Conservation (phyloP, 2,113 vertebrate genomes). For the Callaeas wilsoni region DNA sequence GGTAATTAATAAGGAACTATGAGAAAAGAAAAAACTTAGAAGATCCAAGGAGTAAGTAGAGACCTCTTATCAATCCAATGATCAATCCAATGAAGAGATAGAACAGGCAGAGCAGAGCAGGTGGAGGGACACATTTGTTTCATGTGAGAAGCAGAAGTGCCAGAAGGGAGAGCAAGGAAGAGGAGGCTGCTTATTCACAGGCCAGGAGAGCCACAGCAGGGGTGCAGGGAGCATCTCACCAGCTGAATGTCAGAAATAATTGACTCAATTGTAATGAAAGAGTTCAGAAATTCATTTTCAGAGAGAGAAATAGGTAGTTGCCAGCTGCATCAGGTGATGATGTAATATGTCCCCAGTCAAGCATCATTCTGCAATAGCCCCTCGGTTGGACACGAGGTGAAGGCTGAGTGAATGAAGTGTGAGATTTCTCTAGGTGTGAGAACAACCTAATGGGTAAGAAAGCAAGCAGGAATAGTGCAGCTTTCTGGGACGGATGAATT, state of each 20-base stretch:
- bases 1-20: not conserved
- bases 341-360: not conserved
- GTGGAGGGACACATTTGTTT: not conserved
- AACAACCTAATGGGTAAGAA: not conserved
- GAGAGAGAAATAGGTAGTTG: not conserved
- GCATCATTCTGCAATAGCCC: not conserved
- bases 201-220: not conserved
- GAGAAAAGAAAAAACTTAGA: not conserved
- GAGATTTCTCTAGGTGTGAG: not conserved
- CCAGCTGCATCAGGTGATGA: not conserved
- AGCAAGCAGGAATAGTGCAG: not conserved
- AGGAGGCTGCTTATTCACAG: not conserved
- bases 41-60: not conserved
- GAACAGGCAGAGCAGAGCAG: not conserved
- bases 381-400: not conserved
- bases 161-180: not conserved
- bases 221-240: not conserved
- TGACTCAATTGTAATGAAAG: not conserved
- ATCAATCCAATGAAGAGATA: too few relatives aligned
- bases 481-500: not conserved
- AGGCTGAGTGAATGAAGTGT: not conserved
- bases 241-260: not conserved
- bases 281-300: not conserved
- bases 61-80: not conserved
- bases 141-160: not conserved